A percentile compares a stretch with the other conserved stretches of the same genome.
Conservation (phyloP, 2,797 vertebrate species). For the Syngnathus acus region DNA sequence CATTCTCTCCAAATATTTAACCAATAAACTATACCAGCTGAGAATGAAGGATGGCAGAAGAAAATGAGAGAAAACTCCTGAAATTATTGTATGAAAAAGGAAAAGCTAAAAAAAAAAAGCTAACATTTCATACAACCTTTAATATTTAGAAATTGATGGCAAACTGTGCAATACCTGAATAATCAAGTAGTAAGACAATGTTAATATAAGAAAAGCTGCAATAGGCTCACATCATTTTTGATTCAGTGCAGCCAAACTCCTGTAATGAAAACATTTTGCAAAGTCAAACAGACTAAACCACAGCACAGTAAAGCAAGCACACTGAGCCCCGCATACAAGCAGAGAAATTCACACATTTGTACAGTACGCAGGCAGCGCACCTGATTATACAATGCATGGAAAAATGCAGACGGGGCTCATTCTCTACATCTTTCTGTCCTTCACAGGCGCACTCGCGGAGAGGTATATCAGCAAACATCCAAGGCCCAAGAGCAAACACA, state of each 20-base stretch:
- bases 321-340: slow-evolving; percentile 22
- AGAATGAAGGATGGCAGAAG: slow-evolving; percentile 3
- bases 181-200: slow-evolving; percentile 9
- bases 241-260: slow-evolving; percentile 20
- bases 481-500: slow-evolving; percentile 63
- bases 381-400: slow-evolving; percentile 41
- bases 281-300: slow-evolving; percentile 25
- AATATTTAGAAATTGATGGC: background rate
- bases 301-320: slow-evolving; percentile 28
- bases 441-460: slow-evolving; percentile 15
- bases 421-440: slow-evolving; percentile 4
- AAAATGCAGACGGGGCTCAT: slow-evolving; percentile 3
- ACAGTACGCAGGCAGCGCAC: slow-evolving; percentile 24
- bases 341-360: slow-evolving; percentile 21
- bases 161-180: slow-evolving; percentile 8
- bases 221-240: background rate
- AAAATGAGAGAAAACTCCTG: background rate
- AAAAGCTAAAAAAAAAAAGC: background rate
- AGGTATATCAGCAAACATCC: slow-evolving; percentile 49
- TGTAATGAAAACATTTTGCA: slow-evolving; percentile 29
- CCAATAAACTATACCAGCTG: slow-evolving; percentile 50
- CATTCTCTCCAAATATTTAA: slow-evolving; percentile 55
- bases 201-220: slow-evolving; percentile 6
- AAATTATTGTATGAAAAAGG: background rate
- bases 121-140: background rate